Evolutionary conservation across 2,888 invertebrate genomes (phyloP).

Genomic region (Limnephilus auricula): DNA sequence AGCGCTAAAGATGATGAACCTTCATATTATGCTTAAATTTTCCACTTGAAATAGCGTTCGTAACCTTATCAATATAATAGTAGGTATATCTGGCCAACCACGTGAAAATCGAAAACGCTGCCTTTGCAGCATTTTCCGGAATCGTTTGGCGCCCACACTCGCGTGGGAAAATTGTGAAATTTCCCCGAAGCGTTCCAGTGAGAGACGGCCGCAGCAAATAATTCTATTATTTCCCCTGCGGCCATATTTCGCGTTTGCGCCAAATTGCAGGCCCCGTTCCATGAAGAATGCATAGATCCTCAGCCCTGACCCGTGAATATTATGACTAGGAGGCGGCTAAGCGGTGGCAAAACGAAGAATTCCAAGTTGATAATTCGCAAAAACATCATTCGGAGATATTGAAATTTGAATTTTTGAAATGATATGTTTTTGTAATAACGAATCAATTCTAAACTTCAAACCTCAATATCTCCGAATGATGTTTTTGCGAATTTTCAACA

Average conservation of each 20-base stretch:
- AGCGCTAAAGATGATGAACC: no score
- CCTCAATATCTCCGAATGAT: no score
- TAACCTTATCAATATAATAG: background rate
- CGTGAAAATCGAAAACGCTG: background rate
- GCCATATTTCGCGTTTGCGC: constrained; percentile 17
- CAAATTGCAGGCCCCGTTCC: constrained; percentile 18
- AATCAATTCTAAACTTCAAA: no score
- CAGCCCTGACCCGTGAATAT: background rate
- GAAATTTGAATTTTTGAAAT: no score
- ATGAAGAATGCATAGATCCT: background rate
- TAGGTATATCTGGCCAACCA: background rate
- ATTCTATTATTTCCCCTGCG: constrained; percentile 17
- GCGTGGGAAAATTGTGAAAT: background rate
- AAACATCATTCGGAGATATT: no score
- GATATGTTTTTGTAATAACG: no score
- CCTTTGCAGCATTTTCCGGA: background rate
- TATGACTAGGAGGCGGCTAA: no score
- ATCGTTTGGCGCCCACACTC: background rate
- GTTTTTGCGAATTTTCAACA: no score
- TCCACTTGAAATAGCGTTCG: no score
- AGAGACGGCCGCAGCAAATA: constrained; percentile 12
- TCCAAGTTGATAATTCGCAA: no score
- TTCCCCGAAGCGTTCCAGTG: background rate
- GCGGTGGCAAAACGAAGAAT: no score
- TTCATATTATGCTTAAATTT: no score